These are phyloP conservation scores for Micrasema longulum DNA, from an alignment of 1,140 invertebrate species.

Conservation along the genomic window DNA sequence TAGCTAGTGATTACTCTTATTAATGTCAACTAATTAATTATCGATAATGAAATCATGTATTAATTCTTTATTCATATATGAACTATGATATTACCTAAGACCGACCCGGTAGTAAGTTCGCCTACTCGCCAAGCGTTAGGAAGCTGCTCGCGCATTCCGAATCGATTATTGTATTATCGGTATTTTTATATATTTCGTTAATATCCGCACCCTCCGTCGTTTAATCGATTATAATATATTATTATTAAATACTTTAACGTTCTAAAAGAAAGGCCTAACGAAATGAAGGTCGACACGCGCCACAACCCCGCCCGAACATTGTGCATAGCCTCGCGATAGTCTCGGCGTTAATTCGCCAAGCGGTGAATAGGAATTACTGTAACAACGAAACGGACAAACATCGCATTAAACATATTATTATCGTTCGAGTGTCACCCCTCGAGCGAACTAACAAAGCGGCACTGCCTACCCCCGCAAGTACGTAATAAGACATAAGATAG, in stretches of 20 bases:
- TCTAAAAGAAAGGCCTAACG: slow-evolving; percentile 55
- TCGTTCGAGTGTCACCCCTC: slow-evolving; percentile 38
- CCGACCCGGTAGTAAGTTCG: slow-evolving; percentile 52
- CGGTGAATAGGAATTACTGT: slow-evolving; percentile 43
- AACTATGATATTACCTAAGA: slow-evolving; percentile 55
- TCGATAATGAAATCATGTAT: slow-evolving; percentile 53
- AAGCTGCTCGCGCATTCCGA: slow-evolving; percentile 44
- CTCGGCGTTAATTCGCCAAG: slow-evolving; percentile 42
- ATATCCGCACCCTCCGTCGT: slow-evolving; percentile 49
- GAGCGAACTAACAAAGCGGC: slow-evolving; percentile 40
- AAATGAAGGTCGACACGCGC: slow-evolving; percentile 49
- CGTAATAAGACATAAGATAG: slow-evolving; percentile 43
- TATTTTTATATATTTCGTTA: slow-evolving; percentile 49
- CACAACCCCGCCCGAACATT: slow-evolving; percentile 35
- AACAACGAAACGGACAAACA: slow-evolving; percentile 42
- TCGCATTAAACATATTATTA: slow-evolving; percentile 38
- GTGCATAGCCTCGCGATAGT: slow-evolving; percentile 35
- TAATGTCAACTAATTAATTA: slow-evolving; percentile 55
- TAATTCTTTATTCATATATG: slow-evolving; percentile 52
- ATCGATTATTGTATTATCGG: slow-evolving; percentile 39
- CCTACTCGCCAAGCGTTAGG: slow-evolving; percentile 50
- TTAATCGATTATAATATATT: slow-evolving; percentile 52
- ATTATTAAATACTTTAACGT: slow-evolving; percentile 52
- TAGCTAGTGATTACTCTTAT: slow-evolving; percentile 56
- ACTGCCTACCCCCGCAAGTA: slow-evolving; percentile 31